Evolutionary conservation across 2,888 invertebrate species (phyloP).

Genomic region (Villa cingulata): DNA sequence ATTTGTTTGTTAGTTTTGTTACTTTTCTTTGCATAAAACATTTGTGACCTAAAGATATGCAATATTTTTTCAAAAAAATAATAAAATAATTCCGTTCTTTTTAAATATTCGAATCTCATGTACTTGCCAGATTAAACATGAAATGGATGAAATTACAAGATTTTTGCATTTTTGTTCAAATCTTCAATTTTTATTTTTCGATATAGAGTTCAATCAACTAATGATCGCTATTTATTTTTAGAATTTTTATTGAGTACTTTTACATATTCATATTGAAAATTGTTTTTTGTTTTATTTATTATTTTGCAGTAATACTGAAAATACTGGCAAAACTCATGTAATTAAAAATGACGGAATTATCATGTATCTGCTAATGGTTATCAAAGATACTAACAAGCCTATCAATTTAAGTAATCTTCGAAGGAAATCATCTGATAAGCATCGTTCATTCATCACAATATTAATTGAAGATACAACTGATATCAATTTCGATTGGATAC

Average conservation of each 20-base stretch:
- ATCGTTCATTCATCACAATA: slow-evolving; percentile 26
- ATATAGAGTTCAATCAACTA: neutral
- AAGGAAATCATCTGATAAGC: slow-evolving; percentile 28
- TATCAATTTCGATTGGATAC: slow-evolving; percentile 24
- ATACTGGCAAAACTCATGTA: slow-evolving; percentile 16
- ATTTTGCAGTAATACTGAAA: slow-evolving; percentile 20
- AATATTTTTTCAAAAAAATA: no score
- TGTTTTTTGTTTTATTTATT: no score
- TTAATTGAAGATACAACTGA: slow-evolving; percentile 20
- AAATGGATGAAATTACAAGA: neutral
- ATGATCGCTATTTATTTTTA: no score
- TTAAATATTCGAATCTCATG: no score
- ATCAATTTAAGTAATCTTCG: slow-evolving; percentile 23
- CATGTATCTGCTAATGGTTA: slow-evolving; percentile 28
- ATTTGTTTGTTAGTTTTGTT: neutral
- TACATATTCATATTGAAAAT: neutral
- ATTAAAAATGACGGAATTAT: slow-evolving; percentile 27
- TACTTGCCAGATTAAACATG: no score
- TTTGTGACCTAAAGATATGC: no score
- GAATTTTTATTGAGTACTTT: no score
- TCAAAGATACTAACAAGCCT: slow-evolving; percentile 23
- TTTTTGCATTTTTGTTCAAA: neutral
- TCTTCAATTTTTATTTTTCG: neutral
- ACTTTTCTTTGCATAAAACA: no score
- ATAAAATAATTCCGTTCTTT: no score